Base-by-base conservation (phyloP, 2,113 vertebrate species). In the Spea multiplicata region DNA sequence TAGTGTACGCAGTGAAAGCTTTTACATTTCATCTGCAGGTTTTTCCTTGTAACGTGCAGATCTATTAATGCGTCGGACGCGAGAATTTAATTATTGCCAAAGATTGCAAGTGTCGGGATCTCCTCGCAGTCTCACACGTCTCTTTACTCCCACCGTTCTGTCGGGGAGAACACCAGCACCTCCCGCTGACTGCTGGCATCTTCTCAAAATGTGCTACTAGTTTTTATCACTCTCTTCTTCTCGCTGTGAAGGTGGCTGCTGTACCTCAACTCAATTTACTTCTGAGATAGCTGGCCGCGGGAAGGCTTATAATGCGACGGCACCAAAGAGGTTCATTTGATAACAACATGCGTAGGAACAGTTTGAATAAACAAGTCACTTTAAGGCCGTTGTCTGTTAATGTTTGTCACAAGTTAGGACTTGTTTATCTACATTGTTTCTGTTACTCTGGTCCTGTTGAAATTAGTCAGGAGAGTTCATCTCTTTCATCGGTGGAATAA, bases 21-120 rank as follows among this genome's bases (percentile, higher is more conserved):
- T 59, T 12, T 59, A 59, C 10, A 59, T 59, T 59, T 13, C 55
- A 59, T 9, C 55, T 12, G 55, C 55, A 5, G 55, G 55, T 9
- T 59, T 59, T 73, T 52, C 44, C 59, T 73, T 72, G 3, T 6
- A 55, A 57, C 44, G 45, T 62, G 73, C 49, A 49, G 48, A 49
- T 53, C 66, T 66, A 66, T 74, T 74, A 66, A 74, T 66, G 59
- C 52, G 61, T 65, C 44, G 47, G 61, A 66, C 57, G 61, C 44
- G 73, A 74, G 61, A 74, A 61, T 66, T 13, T 74, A 74, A 74
- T 66, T 65, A 48, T 16, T 13, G 16, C 46, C 44, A 61, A 57
- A 57, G 12, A 62, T 48, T 4, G 59, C 44, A 62, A n/a, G n/a
- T 64, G 73, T 65, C 62, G 50, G 47, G 30, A 74, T 66, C 46